Evolutionary conservation across 2,113 vertebrate genomes (phyloP), one percentile per base, ranked within the genome.

Genomic region (Chaetura pelagica): DNA sequence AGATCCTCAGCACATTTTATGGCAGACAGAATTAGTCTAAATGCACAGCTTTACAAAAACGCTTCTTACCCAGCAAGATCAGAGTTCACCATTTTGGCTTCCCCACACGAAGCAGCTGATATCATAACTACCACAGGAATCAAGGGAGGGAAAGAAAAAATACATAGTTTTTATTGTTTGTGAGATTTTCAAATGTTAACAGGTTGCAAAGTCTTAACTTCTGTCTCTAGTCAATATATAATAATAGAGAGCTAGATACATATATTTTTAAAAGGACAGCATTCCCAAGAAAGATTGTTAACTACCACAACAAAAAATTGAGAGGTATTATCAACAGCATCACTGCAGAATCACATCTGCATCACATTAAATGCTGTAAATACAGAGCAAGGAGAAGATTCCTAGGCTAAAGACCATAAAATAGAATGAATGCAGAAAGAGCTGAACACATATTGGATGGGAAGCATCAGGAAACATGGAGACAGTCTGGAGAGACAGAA

Each of bases 11-110:
- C 83, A 66, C 64, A 78, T 21, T 79, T 55, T 34, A 89, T 14
- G 3, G 76, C 54, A 94, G 83, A 76, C 69, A 91, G 94, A 95
- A 94, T 94, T 89, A 92, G 76, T 79, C 69, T 51, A 68, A 94
- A 95, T 58, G 88, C 42, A 79, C 22, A 48, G 62, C 34, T 91
- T 90, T 57, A 62, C 27, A 90, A 55, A 87, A 90, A 57, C 13
- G 69, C 30, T 95, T 42, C 68, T 64, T 42, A 49, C 61, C 55
- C 63, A 1, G 42, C 17, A 7, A 89, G 59, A 94, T 48, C 67
- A 79, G 24, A 84, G 58, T 63, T 92, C 52, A 82, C 22, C 35
- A 12, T 58, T 79, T 66, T 76, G 81, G 22, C 35, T 81, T 57
- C 44, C 51, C 44, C 42, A 69, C 78, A 83, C 26, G 87, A 87